Conservation (phyloP, 2,113 vertebrate genomes). For the Rhizomys pruinosus region DNA sequence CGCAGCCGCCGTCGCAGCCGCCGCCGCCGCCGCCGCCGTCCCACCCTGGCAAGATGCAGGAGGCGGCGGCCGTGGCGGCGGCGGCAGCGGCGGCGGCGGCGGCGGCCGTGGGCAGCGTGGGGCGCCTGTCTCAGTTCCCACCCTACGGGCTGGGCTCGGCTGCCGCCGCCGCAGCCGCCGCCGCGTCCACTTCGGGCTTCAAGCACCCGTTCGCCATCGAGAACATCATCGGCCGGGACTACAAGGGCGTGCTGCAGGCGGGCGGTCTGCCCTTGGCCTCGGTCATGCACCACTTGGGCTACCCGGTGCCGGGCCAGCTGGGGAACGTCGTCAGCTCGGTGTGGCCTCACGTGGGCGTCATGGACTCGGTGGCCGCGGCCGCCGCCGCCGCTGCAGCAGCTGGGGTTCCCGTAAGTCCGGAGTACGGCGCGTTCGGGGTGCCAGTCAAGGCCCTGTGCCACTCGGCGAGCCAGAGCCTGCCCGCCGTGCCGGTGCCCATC, state of each 20-base stretch:
- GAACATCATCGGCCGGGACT: slow-evolving; percentile 96
- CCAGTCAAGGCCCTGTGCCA: slow-evolving; percentile 95
- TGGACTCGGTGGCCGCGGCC: slow-evolving; percentile 90
- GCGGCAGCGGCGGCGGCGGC: slow-evolving; percentile 83
- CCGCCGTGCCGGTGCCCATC: slow-evolving; percentile 96
- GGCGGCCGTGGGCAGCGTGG: slow-evolving; percentile 86
- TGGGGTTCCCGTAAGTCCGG: slow-evolving; percentile 89
- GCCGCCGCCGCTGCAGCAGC: slow-evolving; percentile 82
- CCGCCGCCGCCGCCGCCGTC: slow-evolving; percentile 64
- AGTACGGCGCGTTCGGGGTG: slow-evolving; percentile 94
- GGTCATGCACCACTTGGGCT: slow-evolving; percentile 95
- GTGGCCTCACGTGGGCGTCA: slow-evolving; percentile 96
- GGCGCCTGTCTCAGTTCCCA: slow-evolving; percentile 92
- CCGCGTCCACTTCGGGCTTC: slow-evolving; percentile 88
- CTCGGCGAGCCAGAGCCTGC: slow-evolving; percentile 90
- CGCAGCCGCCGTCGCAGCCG: slow-evolving; percentile 84
- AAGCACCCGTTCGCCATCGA: slow-evolving; percentile 97
- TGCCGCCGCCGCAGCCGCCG: slow-evolving; percentile 74
- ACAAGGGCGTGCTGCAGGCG: slow-evolving; percentile 94
- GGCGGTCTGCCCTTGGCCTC: slow-evolving; percentile 94
- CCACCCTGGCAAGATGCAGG: slow-evolving; percentile 79
- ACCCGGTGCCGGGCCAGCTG: slow-evolving; percentile 93
- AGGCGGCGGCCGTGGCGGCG: slow-evolving; percentile 80
- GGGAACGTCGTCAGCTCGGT: slow-evolving; percentile 94
- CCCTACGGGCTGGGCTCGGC: slow-evolving; percentile 82